Evolutionary conservation across 2,888 invertebrate genomes (phyloP), one percentile per base, ranked within the genome.

Genomic region (Phaonia tiefii): DNA sequence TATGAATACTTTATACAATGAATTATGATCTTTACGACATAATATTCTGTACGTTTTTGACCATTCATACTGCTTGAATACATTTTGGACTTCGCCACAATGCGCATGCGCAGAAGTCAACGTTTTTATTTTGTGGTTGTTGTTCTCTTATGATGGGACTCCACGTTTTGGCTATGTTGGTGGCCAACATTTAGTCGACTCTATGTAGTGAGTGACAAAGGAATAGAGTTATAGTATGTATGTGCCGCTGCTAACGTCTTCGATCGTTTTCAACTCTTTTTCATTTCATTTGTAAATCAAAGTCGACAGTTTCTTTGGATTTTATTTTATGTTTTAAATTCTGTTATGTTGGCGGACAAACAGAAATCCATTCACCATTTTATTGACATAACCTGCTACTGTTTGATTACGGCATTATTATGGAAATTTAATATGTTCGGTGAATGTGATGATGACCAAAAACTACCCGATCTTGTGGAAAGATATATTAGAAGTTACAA

Each of bases 1-100:
- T 81, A 72, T 78, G 78, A 81, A 81, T 81, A 81, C 69, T 81
- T 81, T 81, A 81, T 75, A 75, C 78, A 81, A 78, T 81, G 75
- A 81, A 81, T 81, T 78, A 81, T 78, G 81, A 81, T 78, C 78
- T 81, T 78, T 81, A 81, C 77, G 80, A 81, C 69, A 78, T 72
- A 81, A 78, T 77, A 77, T 71, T 72, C 78, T 75, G 60, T 75
- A 15, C 54, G 69, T 75, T 54, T 69, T 67, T 72, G 72, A 54
- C 67, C 49, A 67, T 31, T 13, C n/a, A 74, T 44, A 13, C 46
- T 25, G 11, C 20, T 54, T 11, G 25, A 54, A 54, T 51, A n/a
- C 22, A 17, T 51, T 13, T 51, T n/a, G 1, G 22, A 8, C 15
- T 31, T 1, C 58, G n/a, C 58, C 37, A 37, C 58, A 37, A 37